These are phyloP conservation scores for Clarias gariepinus DNA, from an alignment of 2,113 vertebrate genomes.

Conservation along the genomic window DNA sequence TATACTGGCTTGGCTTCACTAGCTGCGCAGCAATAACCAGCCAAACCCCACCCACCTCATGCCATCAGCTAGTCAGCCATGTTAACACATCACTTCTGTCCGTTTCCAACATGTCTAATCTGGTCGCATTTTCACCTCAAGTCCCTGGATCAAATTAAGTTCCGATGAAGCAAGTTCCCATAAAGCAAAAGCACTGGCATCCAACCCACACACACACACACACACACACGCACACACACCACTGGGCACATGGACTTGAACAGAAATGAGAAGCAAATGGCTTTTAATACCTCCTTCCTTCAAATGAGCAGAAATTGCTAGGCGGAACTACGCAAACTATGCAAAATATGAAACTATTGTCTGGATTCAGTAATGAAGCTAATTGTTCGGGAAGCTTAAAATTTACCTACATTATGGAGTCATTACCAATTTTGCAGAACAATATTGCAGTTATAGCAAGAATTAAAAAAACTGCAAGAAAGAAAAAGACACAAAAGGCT, in stretches of 20 bases:
- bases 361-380: neutral
- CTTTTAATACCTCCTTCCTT: neutral
- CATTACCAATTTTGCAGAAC: constrained; percentile 9
- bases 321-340: neutral
- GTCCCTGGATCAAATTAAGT: constrained; percentile 5
- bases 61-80: neutral
- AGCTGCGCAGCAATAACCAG: too few relatives aligned
- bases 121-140: neutral
- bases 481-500: neutral
- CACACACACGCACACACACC: neutral
- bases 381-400: neutral
- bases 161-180: neutral
- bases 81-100: neutral
- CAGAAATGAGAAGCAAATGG: neutral
- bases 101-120: neutral
- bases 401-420: neutral
- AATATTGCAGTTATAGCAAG: neutral
- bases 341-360: neutral
- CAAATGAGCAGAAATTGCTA: neutral
- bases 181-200: neutral
- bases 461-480: neutral
- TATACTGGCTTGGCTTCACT: neutral
- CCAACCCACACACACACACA: neutral
- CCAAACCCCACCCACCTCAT: neutral
- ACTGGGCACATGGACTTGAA: neutral